Conservation (phyloP, 2,797 vertebrate genomes). For the Anas capensis region DNA sequence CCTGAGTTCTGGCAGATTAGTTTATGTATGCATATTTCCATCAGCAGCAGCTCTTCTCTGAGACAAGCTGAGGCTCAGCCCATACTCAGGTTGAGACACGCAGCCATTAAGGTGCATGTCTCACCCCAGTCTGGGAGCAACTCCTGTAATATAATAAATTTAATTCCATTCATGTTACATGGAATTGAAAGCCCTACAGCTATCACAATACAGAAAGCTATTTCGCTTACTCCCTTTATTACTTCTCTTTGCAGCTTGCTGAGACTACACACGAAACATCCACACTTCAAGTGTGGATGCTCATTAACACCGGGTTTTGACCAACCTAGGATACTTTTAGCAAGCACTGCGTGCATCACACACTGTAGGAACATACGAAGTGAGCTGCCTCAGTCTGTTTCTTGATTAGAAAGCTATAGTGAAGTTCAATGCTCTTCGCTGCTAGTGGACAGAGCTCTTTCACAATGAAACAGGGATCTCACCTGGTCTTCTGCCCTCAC, state of each 20-base stretch:
- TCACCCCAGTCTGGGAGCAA: background rate
- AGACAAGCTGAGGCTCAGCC: background rate
- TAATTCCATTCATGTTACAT: background rate
- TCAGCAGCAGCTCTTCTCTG: background rate
- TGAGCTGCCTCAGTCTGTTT: background rate
- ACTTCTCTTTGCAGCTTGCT: background rate
- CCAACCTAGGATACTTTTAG: background rate
- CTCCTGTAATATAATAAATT: background rate
- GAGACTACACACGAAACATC: background rate
- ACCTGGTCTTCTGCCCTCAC: slow-evolving; percentile 98
- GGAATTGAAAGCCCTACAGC: background rate
- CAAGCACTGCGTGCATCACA: background rate
- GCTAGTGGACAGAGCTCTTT: background rate
- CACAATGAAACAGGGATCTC: background rate
- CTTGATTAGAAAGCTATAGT: background rate
- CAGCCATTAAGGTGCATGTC: background rate
- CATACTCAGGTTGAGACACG: background rate
- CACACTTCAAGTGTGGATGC: background rate
- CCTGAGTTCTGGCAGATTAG: background rate
- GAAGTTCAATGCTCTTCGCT: background rate
- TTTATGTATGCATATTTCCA: background rate
- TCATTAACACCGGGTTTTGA: background rate
- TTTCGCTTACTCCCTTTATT: background rate
- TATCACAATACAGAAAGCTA: background rate
- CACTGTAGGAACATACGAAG: background rate